phyloP scores from a whole-genome alignment of 2,888 invertebrate species.

The Polydrusus tereticollis region DNA sequence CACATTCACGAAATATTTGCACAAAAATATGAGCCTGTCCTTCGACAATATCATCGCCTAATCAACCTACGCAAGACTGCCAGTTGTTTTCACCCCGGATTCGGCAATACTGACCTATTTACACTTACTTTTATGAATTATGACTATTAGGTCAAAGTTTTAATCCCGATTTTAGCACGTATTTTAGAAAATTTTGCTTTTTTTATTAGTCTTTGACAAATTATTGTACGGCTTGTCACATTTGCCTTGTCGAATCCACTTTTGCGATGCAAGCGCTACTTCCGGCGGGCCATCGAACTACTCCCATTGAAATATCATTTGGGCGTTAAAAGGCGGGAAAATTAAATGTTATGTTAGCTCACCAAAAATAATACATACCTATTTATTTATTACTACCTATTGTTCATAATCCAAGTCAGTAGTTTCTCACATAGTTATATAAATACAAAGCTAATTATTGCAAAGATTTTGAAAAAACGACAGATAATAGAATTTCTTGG shows the following conservation, averaged over 20 bases:
- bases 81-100: conserved; percentile 7
- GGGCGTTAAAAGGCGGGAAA: conserved; percentile 32
- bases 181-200: conserved; percentile 47
- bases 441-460: too few species aligned
- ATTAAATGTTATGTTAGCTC: too few species aligned
- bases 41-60: conserved; percentile 67
- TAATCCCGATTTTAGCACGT: conserved; percentile 54
- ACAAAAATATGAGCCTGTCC: conserved; percentile 60
- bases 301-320: conserved; percentile 42
- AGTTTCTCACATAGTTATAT: too few species aligned
- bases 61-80: conserved; percentile 57
- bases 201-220: conserved; percentile 59
- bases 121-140: neutral
- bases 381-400: too few species aligned
- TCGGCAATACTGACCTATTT: conserved; percentile 10
- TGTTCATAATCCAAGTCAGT: too few species aligned
- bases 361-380: too few species aligned
- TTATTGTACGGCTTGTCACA: conserved; percentile 63
- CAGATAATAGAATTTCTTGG: too few species aligned
- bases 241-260: conserved; percentile 60
- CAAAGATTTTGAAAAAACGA: too few species aligned
- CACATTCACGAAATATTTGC: conserved; percentile 64
- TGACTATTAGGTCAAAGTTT: conserved; percentile 22
- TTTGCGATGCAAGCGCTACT: conserved; percentile 54
- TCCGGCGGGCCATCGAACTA: conserved; percentile 52